Conservation (phyloP, 2,888 invertebrate genomes). For the Hipparchia sbordonii region DNA sequence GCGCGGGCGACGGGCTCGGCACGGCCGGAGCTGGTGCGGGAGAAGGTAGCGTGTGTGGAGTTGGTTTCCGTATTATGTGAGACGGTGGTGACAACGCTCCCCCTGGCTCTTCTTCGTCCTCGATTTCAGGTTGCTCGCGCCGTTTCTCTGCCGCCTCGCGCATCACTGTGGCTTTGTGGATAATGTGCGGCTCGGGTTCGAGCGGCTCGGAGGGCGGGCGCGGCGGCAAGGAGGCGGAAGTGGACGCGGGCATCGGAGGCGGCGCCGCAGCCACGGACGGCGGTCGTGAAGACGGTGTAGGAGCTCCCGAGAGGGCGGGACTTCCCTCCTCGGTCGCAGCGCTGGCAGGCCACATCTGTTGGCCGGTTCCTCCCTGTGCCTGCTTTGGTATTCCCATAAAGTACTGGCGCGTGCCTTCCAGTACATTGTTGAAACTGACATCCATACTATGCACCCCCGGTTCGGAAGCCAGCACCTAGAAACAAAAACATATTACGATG, state of each 20-base stretch:
- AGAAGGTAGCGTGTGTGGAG: conserved; percentile 61
- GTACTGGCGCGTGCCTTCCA: conserved; percentile 92
- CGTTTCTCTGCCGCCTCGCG: conserved; percentile 78
- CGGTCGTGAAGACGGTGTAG: conserved; percentile 72
- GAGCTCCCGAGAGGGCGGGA: conserved; percentile 72
- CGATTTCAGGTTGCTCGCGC: conserved; percentile 71
- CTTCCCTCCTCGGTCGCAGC: conserved; percentile 68
- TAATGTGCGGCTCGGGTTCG: conserved; percentile 81
- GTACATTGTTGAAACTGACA: conserved; percentile 89
- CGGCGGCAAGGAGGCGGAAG: conserved; percentile 67
- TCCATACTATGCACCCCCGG: conserved; percentile 85
- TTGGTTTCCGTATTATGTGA: conserved; percentile 76
- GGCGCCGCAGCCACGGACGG: conserved; percentile 79
- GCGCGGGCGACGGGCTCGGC: conserved; percentile 50
- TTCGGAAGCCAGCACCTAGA: conserved; percentile 59
- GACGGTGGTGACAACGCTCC: conserved; percentile 76
- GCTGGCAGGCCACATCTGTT: conserved; percentile 64
- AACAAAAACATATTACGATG: conserved; percentile 30
- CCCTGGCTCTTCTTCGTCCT: conserved; percentile 70
- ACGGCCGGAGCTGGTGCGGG: conserved; percentile 68
- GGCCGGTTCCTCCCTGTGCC: conserved; percentile 68
- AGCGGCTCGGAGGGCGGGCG: conserved; percentile 76
- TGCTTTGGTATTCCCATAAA: conserved; percentile 90
- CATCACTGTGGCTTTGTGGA: conserved; percentile 81
- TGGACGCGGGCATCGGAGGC: conserved; percentile 56